A percentile compares a stretch with the other conserved stretches of the same genome.
Evolutionary conservation across 2,113 vertebrate genomes (phyloP).

Genomic region (Tupaia chinensis): DNA sequence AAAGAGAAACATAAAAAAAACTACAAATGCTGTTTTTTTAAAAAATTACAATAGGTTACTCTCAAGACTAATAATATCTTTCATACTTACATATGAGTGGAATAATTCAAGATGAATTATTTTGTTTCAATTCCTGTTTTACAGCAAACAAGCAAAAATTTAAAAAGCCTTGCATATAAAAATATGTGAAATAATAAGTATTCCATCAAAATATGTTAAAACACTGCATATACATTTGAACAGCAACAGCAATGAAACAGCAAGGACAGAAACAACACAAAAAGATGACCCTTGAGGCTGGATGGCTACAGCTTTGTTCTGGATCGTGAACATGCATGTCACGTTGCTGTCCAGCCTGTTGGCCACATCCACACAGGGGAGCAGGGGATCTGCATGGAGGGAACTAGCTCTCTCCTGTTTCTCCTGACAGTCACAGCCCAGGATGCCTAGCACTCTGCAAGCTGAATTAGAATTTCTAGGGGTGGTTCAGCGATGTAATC

Average conservation of each 20-base stretch:
- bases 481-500: not conserved
- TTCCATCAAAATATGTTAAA: not conserved
- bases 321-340: slow-evolving; percentile 72
- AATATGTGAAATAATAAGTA: slow-evolving; percentile 39
- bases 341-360: slow-evolving; percentile 59
- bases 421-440: slow-evolving; percentile 35
- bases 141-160: slow-evolving; percentile 27
- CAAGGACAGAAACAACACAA: slow-evolving; percentile 41
- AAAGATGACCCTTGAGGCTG: slow-evolving; percentile 59
- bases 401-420: not conserved
- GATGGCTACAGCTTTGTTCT: slow-evolving; percentile 75
- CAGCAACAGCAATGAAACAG: slow-evolving; percentile 11
- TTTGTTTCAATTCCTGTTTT: slow-evolving; percentile 53
- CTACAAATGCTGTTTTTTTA: too few relatives aligned
- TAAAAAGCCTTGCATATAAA: not conserved
- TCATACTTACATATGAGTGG: slow-evolving; percentile 46
- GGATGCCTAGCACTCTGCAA: not conserved
- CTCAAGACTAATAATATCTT: not conserved
- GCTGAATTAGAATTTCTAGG: slow-evolving; percentile 35
- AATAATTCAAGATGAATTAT: slow-evolving; percentile 55
- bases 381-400: not conserved
- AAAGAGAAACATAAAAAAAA: too few relatives aligned
- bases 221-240: not conserved
- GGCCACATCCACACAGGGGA: slow-evolving; percentile 11
- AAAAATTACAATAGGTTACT: not conserved